phyloP scores from a whole-genome alignment of 2,888 invertebrate genomes.

The Pimpla rufipes region DNA sequence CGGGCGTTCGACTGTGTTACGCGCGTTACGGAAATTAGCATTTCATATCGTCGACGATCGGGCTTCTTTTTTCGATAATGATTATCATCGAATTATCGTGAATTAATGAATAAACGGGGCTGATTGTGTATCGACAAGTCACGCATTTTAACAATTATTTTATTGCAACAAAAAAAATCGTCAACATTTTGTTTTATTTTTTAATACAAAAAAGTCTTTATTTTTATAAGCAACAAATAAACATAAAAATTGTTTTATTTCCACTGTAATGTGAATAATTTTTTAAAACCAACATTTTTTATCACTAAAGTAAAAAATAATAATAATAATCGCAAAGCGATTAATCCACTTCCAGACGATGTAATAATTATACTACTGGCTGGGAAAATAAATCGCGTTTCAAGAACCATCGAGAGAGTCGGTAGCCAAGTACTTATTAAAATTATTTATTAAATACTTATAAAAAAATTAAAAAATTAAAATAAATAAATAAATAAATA shows the following conservation, averaged over 20 bases:
- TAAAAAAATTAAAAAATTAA: no score
- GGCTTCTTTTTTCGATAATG: slow-evolving; percentile 56
- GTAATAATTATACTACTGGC: slow-evolving; percentile 39
- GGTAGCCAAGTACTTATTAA: no score
- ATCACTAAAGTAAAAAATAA: neutral
- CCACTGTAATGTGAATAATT: neutral
- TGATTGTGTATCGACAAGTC: neutral
- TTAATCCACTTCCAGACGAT: neutral
- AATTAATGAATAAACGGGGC: slow-evolving; percentile 24
- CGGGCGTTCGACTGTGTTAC: slow-evolving; percentile 61
- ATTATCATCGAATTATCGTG: slow-evolving; percentile 53
- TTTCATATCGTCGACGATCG: slow-evolving; percentile 48
- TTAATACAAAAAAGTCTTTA: no score
- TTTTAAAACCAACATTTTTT: neutral
- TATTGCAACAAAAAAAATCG: no score
- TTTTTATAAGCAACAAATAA: no score
- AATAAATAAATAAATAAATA: no score
- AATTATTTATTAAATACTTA: no score
- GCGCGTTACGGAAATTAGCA: slow-evolving; percentile 53
- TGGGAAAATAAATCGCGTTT: slow-evolving; percentile 54
- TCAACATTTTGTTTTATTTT: no score
- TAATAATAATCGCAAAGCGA: neutral
- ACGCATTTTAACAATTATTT: no score
- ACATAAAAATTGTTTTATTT: no score
- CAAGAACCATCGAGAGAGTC: no score